Evolutionary conservation across 2,113 vertebrate genomes (phyloP).

Genomic region (Tricholaema leucomelas): DNA sequence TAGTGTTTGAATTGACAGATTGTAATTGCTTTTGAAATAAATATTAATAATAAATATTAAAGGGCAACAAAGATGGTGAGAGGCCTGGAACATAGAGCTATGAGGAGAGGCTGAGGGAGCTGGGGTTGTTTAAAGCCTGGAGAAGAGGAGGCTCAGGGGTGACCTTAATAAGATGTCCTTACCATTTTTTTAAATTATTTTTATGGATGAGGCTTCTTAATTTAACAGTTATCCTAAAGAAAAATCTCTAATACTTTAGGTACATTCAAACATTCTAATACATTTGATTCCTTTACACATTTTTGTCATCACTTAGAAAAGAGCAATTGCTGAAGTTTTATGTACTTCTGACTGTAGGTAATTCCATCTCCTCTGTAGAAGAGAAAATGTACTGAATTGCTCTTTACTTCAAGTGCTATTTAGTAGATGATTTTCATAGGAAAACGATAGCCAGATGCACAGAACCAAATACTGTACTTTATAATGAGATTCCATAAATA

Average conservation of each 20-base stretch:
- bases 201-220: neutral
- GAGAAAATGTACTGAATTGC: neutral
- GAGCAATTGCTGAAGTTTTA: neutral
- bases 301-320: neutral
- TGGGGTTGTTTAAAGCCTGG: no score
- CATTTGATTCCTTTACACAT: neutral
- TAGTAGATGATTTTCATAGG: neutral
- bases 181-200: neutral
- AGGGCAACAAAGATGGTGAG: no score
- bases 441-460: neutral
- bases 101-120: no score
- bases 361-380: neutral
- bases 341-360: neutral
- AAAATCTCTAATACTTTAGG: neutral
- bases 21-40: neutral
- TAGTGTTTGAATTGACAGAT: neutral
- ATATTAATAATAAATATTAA: no score
- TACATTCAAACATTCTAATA: neutral
- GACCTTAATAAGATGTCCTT: neutral
- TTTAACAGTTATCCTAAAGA: neutral
- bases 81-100: no score
- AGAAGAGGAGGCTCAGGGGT: no score
- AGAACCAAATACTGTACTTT: neutral
- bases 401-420: neutral
- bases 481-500: neutral